phyloP scores from a whole-genome alignment of 2,113 vertebrate species.

The Corydoras maculifer region DNA sequence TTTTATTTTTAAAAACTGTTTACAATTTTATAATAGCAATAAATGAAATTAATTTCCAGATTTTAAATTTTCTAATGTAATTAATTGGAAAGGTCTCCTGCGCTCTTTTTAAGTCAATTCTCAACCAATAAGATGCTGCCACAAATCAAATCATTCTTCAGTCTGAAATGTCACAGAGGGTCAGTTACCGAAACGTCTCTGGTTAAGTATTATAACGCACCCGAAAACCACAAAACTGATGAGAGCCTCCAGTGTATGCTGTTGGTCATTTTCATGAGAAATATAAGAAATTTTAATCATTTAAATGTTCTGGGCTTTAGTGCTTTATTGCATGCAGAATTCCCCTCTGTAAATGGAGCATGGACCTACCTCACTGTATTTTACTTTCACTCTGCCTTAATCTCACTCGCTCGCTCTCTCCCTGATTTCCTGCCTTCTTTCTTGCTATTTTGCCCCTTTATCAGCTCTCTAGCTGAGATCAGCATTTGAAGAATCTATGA shows the following conservation, averaged over 20 bases:
- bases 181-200: conserved; percentile 23
- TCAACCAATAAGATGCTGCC: no score
- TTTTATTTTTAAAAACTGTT: no score
- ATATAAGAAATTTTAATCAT: conserved; percentile 24
- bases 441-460: background rate
- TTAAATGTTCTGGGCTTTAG: conserved; percentile 9
- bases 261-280: conserved; percentile 23
- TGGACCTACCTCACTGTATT: conserved; percentile 19
- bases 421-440: background rate
- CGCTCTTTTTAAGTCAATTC: no score
- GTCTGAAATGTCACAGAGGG: conserved; percentile 12
- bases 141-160: no score
- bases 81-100: background rate
- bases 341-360: conserved; percentile 39
- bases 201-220: conserved; percentile 27
- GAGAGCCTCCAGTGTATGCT: conserved; percentile 10
- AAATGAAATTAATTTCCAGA: no score
- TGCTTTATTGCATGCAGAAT: conserved; percentile 33
- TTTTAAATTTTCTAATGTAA: no score
- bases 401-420: conserved; percentile 4
- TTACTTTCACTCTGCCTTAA: background rate
- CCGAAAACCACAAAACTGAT: conserved; percentile 27
- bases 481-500: conserved; percentile 3
- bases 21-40: no score
- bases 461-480: background rate